phyloP scores from a whole-genome alignment of 2,797 vertebrate genomes.

The Aeoliscus strigatus region DNA sequence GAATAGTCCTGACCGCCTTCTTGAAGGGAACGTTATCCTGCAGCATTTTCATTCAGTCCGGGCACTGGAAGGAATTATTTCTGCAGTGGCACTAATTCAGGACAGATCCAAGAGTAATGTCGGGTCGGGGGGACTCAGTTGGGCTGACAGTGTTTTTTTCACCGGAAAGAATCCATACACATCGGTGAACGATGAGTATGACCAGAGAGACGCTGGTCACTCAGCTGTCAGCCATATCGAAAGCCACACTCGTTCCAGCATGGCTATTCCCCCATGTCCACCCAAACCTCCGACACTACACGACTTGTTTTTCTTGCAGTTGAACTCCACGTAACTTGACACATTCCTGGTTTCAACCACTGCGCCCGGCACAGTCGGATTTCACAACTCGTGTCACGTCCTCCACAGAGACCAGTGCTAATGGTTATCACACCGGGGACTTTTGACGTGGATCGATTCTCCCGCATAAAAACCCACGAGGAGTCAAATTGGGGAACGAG shows the following conservation, averaged over 20 bases:
- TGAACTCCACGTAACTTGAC: constrained; percentile 43
- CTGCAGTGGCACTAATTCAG: constrained; percentile 25
- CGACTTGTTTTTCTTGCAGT: constrained; percentile 42
- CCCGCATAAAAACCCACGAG: constrained; percentile 14
- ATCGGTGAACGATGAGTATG: constrained; percentile 41
- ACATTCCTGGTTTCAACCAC: constrained; percentile 47
- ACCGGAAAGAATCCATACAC: constrained; percentile 29
- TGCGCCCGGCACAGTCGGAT: constrained; percentile 23
- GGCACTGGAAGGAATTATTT: constrained; percentile 9
- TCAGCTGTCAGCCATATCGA: constrained; percentile 45
- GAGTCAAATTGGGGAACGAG: constrained; percentile 30
- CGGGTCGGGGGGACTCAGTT: constrained; percentile 36
- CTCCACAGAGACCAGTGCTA: constrained; percentile 40
- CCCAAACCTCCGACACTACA: constrained; percentile 28
- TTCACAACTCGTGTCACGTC: constrained; percentile 52
- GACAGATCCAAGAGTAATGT: constrained; percentile 24
- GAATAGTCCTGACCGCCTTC: constrained; percentile 15
- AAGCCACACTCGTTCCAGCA: constrained; percentile 41
- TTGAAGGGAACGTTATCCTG: constrained; percentile 17
- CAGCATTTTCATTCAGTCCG: constrained; percentile 21
- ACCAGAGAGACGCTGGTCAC: constrained; percentile 35
- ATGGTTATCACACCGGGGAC: constrained; percentile 57
- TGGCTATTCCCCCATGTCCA: constrained; percentile 28
- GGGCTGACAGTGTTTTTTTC: constrained; percentile 38
- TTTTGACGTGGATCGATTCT: constrained; percentile 52